Percentiles rank a stretch among this genome's conserved stretches.
Evolutionary conservation across 2,888 invertebrate genomes (phyloP).

Genomic region (Odontocerum albicorne): DNA sequence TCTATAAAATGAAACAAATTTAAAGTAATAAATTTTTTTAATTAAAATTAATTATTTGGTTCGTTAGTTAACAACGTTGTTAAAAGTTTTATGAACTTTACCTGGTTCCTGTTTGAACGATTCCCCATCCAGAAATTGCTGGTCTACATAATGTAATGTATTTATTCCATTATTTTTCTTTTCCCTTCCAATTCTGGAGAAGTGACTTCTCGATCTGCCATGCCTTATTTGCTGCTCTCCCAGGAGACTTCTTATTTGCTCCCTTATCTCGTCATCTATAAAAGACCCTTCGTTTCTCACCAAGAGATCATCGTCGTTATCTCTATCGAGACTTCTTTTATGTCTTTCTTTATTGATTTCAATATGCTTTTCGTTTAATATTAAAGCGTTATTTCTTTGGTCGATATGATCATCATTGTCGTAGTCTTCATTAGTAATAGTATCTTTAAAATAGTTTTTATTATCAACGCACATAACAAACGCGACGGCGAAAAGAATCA

Average conservation of each 20-base stretch:
- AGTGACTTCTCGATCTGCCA: conserved; percentile 48
- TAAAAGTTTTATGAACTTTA: neutral
- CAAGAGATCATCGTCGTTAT: neutral
- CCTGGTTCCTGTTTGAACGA: conserved; percentile 4
- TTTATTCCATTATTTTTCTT: conserved; percentile 27
- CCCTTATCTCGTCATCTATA: neutral
- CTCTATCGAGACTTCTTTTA: conserved; percentile 2
- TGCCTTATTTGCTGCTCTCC: conserved; percentile 48
- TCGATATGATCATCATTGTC: too few species aligned
- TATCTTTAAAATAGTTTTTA: neutral
- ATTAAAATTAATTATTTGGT: neutral
- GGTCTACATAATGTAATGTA: conserved; percentile 9
- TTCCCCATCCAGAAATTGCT: conserved; percentile 11
- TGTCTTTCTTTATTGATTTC: too few species aligned
- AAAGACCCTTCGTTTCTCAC: neutral
- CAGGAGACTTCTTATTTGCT: conserved; percentile 15
- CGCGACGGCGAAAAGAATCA: neutral
- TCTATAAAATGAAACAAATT: neutral
- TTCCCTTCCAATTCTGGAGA: conserved; percentile 38
- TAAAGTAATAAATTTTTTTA: neutral
- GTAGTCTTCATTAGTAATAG: too few species aligned
- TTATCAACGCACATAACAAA: neutral
- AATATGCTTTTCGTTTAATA: too few species aligned
- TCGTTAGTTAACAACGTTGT: neutral
- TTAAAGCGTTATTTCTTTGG: too few species aligned